Evolutionary conservation across 2,888 invertebrate genomes (phyloP), one percentile per base, ranked within the genome.

Genomic region (Eupeodes latifasciatus): DNA sequence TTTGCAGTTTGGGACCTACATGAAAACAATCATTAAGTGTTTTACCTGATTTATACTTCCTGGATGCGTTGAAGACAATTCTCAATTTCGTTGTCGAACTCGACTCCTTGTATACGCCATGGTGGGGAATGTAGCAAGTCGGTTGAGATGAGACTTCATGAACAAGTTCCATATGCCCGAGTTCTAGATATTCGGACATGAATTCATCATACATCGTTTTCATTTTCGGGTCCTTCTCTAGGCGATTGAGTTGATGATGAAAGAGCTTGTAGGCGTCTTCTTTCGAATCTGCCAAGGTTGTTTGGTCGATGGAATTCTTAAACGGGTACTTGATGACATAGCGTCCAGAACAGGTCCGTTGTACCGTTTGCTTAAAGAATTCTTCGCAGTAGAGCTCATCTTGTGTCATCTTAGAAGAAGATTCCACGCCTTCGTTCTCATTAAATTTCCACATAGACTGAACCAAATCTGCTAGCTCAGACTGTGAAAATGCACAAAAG

Each of bases 51-150:
- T 51, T 77, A 57, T 61, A 44, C 71, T 78, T 83, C 10, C 79
- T 53, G 5, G 75, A 64, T 27, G 83, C 87, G 11, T 85, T 85
- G 49, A 89, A 85, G 5, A 88, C 85, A 4, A 76, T 74, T 55
- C 81, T 44, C 19, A 89, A 62, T 78, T 88, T 90, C 2, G 82
- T 90, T 44, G 89, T 82, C 4, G 85, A 81, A 57, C 89, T 89
- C 4, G 74, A 62, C 36, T 86, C 72, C 44, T 89, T 89, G 16
- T 89, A 84, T 4, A 84, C 85, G 7, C 77, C 84, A 71, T 89
- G 76, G 75, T 86, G 71, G 11, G 84, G 80, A 34, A 62, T 77
- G 49, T 59, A 83, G 36, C 76, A 81, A 27, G 36, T 61, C 7
- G 16, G 34, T 34, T n/a, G 62, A 19, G 83, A 67, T 19, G 64